A percentile compares a stretch with the other conserved stretches of the same genome.
phyloP scores from a whole-genome alignment of 2,888 invertebrate species.

The Noctua janthina region DNA sequence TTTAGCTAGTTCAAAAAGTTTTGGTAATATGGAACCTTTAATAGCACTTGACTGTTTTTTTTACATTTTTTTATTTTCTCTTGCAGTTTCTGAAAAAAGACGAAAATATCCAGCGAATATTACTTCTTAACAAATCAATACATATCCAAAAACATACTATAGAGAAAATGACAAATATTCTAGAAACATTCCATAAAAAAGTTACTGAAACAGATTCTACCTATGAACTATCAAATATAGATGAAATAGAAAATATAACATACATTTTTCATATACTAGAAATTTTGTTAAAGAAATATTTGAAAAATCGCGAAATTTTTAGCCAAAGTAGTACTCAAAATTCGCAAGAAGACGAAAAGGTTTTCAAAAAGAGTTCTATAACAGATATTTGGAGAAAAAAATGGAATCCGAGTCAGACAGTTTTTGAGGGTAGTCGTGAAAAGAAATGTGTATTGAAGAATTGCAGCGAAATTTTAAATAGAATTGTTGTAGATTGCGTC shows the following conservation, averaged over 20 bases:
- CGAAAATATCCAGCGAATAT: slow-evolving; percentile 75
- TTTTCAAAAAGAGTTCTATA: slow-evolving; percentile 77
- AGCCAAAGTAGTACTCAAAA: slow-evolving; percentile 65
- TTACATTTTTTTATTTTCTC: background rate
- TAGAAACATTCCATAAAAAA: slow-evolving; percentile 71
- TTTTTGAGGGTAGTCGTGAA: slow-evolving; percentile 67
- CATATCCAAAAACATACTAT: slow-evolving; percentile 81
- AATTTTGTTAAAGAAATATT: slow-evolving; percentile 74
- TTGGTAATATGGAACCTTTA: background rate
- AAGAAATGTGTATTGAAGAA: slow-evolving; percentile 72
- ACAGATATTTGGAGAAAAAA: slow-evolving; percentile 83
- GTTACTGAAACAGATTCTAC: slow-evolving; percentile 66
- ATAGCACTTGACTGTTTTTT: background rate
- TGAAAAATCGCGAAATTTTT: slow-evolving; percentile 57
- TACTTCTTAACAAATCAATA: slow-evolving; percentile 79
- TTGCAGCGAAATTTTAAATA: slow-evolving; percentile 80
- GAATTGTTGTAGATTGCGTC: slow-evolving; percentile 80
- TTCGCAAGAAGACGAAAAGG: slow-evolving; percentile 72
- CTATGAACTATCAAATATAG: slow-evolving; percentile 75
- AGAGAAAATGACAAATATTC: slow-evolving; percentile 76
- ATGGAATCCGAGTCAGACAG: slow-evolving; percentile 78
- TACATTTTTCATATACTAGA: slow-evolving; percentile 82
- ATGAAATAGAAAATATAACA: slow-evolving; percentile 76
- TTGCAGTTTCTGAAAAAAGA: slow-evolving; percentile 83
- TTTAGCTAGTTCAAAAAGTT: background rate